Percentiles rank a stretch among this genome's conserved stretches.
phyloP scores from a whole-genome alignment of 1,140 invertebrate genomes.

The Charaxes varanes region DNA sequence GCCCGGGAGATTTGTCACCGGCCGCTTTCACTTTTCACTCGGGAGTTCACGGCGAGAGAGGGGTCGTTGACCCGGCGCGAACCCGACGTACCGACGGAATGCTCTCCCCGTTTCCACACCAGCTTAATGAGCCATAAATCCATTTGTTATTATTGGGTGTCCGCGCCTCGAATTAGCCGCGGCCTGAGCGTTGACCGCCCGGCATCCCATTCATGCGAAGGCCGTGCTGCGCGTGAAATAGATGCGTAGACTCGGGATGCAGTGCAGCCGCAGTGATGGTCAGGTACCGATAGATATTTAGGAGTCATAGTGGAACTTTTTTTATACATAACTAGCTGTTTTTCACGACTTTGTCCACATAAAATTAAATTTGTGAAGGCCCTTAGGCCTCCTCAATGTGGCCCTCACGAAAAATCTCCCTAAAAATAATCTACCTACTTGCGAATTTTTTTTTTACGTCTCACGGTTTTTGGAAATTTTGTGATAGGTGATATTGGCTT shows the following conservation, averaged over 20 bases:
- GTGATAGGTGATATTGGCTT: too few species aligned
- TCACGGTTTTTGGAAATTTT: too few species aligned
- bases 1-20: constrained; percentile 45
- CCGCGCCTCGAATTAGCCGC: constrained; percentile 40
- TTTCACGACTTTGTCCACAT: too few species aligned
- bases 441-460: too few species aligned
- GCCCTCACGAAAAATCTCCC: too few species aligned
- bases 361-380: too few species aligned
- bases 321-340: too few species aligned
- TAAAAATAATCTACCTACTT: too few species aligned
- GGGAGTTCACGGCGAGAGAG: constrained; percentile 19
- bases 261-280: constrained; percentile 22
- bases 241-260: constrained; percentile 26
- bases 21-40: constrained; percentile 54
- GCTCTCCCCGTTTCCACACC: constrained; percentile 32
- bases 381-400: too few species aligned
- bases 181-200: constrained; percentile 43
- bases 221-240: constrained; percentile 47
- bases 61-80: constrained; percentile 46
- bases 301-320: too few species aligned
- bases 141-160: constrained; percentile 53
- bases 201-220: constrained; percentile 65
- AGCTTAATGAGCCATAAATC: constrained; percentile 62
- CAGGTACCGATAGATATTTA: too few species aligned
- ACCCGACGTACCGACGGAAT: constrained; percentile 34